Conservation (phyloP, 2,797 vertebrate species). For the Gephyroberyx darwinii region DNA sequence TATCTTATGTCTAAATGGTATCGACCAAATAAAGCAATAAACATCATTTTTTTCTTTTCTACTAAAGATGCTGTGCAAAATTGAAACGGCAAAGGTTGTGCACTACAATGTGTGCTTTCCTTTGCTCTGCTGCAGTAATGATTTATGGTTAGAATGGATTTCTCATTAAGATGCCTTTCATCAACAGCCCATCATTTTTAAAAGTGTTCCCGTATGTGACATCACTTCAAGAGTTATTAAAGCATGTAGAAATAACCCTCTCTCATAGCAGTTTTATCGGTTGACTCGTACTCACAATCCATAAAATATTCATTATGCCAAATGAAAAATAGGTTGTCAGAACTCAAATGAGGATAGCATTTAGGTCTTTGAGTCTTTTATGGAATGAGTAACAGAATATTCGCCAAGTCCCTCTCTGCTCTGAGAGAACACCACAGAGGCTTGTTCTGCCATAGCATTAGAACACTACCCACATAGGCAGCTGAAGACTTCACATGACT, state of each 20-base stretch:
- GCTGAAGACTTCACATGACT: constrained; percentile 66
- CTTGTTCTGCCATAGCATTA: constrained; percentile 41
- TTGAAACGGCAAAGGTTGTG: not conserved
- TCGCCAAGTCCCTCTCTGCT: constrained; percentile 28
- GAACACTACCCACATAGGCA: constrained; percentile 45
- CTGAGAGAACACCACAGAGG: constrained; percentile 37
- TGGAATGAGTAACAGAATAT: constrained; percentile 55
- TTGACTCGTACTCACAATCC: constrained; percentile 57
- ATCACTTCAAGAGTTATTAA: constrained; percentile 57
- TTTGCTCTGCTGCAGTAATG: constrained; percentile 13
- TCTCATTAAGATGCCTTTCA: constrained; percentile 39
- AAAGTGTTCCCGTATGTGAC: constrained; percentile 42
- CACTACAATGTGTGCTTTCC: constrained; percentile 14
- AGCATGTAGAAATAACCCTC: constrained; percentile 50
- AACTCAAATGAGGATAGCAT: constrained; percentile 59
- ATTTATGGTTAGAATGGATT: constrained; percentile 44
- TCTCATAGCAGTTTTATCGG: constrained; percentile 48
- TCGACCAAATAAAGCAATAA: not conserved
- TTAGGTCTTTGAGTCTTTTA: constrained; percentile 63
- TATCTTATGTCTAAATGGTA: not conserved
- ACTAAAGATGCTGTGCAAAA: not conserved
- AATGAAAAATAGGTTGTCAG: constrained; percentile 70
- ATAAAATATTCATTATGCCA: constrained; percentile 72
- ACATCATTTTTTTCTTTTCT: not conserved
- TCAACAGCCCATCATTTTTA: constrained; percentile 42